Percentiles rank a stretch among this genome's conserved stretches.
Evolutionary conservation across 2,113 vertebrate genomes (phyloP).

Genomic region (Laterallus jamaicensis): DNA sequence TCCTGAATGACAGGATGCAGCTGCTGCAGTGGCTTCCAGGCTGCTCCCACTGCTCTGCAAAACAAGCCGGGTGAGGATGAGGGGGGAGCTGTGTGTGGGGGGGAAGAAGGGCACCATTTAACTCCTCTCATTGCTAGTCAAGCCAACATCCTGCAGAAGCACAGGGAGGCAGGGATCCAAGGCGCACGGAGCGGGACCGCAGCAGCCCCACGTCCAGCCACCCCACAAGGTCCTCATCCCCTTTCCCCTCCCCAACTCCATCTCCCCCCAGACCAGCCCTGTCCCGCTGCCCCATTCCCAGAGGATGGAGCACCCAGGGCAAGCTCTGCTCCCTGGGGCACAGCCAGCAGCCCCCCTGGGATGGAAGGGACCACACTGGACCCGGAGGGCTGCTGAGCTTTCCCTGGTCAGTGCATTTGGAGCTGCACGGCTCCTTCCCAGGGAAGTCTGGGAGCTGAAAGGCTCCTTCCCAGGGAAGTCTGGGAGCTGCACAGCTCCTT

Average conservation of each 20-base stretch:
- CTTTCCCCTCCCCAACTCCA: background rate
- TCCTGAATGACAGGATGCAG: slow-evolving; percentile 55
- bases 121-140: background rate
- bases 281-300: background rate
- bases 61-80: background rate
- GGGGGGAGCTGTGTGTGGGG: background rate
- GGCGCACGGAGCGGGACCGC: background rate
- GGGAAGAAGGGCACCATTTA: slow-evolving; percentile 35
- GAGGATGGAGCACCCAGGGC: background rate
- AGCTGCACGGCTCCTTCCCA: background rate
- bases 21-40: slow-evolving; percentile 45
- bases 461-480: background rate
- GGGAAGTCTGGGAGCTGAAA: background rate
- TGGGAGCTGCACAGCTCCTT: background rate
- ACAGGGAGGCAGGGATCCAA: background rate
- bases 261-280: background rate
- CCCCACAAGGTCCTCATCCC: background rate
- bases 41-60: background rate
- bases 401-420: rapidly evolving
- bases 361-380: background rate
- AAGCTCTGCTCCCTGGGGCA: background rate
- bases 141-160: background rate
- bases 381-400: rapidly evolving
- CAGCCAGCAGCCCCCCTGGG: background rate
- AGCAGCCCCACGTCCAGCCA: background rate